Percentiles rank a stretch among this genome's conserved stretches.
These are phyloP conservation scores for Pseudorhiza aurosa DNA, from an alignment of 30 jellyfish, hydroid and myxozoan species.

Conservation along the genomic window DNA sequence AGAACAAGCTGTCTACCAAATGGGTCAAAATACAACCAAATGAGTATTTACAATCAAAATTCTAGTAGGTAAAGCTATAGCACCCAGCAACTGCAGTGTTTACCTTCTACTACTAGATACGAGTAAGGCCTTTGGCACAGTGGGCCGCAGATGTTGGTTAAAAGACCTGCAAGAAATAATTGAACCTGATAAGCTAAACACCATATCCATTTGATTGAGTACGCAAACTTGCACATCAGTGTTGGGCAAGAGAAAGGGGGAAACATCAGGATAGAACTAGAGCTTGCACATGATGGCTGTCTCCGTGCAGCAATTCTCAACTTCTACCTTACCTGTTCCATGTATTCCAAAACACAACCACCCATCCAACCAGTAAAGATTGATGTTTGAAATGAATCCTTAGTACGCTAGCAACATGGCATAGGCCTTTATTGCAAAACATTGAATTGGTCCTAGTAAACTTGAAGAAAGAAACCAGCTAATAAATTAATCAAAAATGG, in stretches of 20 bases:
- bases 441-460: slow-evolving; percentile 20
- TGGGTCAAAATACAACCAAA: slow-evolving; percentile 3
- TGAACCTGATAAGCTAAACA: no score
- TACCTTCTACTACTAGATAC: neutral
- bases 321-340: slow-evolving; percentile 42
- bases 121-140: neutral
- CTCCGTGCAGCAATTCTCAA: slow-evolving; percentile 22
- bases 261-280: slow-evolving; percentile 38
- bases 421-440: slow-evolving; percentile 29
- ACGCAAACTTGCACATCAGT: no score
- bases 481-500: slow-evolving; percentile 40
- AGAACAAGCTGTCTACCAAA: slow-evolving; percentile 11
- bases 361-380: neutral
- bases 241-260: slow-evolving; percentile 13
- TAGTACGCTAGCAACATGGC: slow-evolving; percentile 66
- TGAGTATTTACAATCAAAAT: neutral
- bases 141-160: neutral
- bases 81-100: neutral
- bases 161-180: no score
- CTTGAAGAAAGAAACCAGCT: slow-evolving; percentile 24
- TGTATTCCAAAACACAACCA: slow-evolving; percentile 14
- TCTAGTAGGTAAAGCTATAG: slow-evolving; percentile 8
- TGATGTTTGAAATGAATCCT: slow-evolving; percentile 22
- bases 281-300: slow-evolving; percentile 62
- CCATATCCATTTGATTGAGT: no score